phyloP scores from a whole-genome alignment of 1,140 invertebrate species.

The Drosophila rufa region DNA sequence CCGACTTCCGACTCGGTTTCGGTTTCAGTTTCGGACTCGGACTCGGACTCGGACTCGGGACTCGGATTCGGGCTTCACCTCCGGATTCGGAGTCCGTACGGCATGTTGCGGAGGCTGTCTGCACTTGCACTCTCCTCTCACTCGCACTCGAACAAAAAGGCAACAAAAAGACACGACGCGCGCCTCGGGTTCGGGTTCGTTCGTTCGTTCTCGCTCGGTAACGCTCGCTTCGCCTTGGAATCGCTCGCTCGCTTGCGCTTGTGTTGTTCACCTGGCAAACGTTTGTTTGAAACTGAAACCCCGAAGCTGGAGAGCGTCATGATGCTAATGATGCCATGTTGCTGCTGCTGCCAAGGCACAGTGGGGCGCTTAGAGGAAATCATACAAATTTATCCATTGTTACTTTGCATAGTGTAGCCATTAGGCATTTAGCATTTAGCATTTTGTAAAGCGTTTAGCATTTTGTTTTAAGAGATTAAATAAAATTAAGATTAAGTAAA shows the following conservation, averaged over 20 bases:
- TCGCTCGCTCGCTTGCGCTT: conserved; percentile 22
- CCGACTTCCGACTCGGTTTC: conserved; percentile 20
- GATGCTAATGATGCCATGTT: conserved; percentile 36
- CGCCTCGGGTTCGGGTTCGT: conserved; percentile 20
- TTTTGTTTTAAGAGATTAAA: no score
- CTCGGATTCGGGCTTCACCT: no score
- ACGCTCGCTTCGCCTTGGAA: conserved; percentile 33
- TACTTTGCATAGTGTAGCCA: no score
- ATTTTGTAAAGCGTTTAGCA: no score
- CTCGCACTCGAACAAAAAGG: conserved; percentile 58
- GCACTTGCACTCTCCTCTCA: conserved; percentile 36
- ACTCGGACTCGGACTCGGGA: neutral
- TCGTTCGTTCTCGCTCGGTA: conserved; percentile 21
- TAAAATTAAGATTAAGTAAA: no score
- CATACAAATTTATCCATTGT: no score
- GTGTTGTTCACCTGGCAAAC: conserved; percentile 73
- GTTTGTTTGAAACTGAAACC: conserved; percentile 59
- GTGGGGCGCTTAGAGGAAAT: neutral
- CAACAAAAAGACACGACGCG: conserved; percentile 50
- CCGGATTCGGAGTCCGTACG: conserved; percentile 7
- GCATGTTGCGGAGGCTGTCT: conserved; percentile 63
- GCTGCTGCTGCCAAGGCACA: conserved; percentile 26
- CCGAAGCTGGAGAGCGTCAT: conserved; percentile 44
- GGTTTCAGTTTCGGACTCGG: conserved; percentile 8
- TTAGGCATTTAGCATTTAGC: no score